Conservation (phyloP, 2,113 vertebrate genomes). For the Triplophysa rosa region DNA sequence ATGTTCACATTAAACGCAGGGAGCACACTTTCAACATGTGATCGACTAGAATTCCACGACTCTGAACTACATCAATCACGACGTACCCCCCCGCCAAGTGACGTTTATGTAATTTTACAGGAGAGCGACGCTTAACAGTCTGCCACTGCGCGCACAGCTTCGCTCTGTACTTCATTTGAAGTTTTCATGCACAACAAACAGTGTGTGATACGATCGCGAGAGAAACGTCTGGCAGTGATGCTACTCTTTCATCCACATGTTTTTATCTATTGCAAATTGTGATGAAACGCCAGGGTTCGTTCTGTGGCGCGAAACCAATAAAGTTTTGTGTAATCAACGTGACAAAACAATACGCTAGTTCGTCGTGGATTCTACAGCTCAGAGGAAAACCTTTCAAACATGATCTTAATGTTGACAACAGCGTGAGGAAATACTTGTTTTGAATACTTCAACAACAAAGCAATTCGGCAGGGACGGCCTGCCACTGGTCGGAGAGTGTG, state of each 20-base stretch:
- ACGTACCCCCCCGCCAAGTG: slow-evolving; percentile 22
- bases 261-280: neutral
- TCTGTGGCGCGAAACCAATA: neutral
- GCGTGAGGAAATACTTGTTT: neutral
- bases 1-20: slow-evolving; percentile 8
- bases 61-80: slow-evolving; percentile 34
- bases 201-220: slow-evolving; percentile 10
- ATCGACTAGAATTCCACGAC: slow-evolving; percentile 24
- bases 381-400: neutral
- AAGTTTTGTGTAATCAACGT: slow-evolving; percentile 30
- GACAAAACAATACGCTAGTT: slow-evolving; percentile 12
- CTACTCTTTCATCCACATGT: neutral
- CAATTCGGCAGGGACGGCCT: no score
- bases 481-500: neutral
- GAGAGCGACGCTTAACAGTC: slow-evolving; percentile 29
- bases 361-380: neutral
- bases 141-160: slow-evolving; percentile 29
- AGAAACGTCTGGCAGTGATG: slow-evolving; percentile 27
- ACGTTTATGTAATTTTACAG: slow-evolving; percentile 35
- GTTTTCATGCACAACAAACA: slow-evolving; percentile 30
- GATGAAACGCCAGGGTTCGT: neutral
- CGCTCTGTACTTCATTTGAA: slow-evolving; percentile 5
- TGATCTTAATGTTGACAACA: neutral
- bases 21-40: slow-evolving; percentile 23
- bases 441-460: no score